Base-by-base conservation (phyloP, 2,888 invertebrate genomes). In the Galerucella pusilla region DNA sequence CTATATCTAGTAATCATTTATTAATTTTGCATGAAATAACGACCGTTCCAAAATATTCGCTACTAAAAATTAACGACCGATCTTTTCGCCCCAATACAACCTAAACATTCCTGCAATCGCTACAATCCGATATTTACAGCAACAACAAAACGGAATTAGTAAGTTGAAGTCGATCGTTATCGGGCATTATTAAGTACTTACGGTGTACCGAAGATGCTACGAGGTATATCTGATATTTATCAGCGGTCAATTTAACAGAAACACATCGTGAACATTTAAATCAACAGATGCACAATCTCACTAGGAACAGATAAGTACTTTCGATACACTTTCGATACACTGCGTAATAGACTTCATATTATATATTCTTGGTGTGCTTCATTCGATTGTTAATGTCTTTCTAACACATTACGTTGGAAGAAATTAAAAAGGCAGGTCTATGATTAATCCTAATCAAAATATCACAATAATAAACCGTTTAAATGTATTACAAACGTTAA, bases 141-240 rank as follows among this genome's bases (percentile, higher is more conserved):
- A 66, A 60, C 72, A 59, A 66, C 16, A 65, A 35, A 35, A 28
- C 72, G 60, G 72, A 72, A 72, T 72, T 72, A 67, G 72, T 72
- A 67, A 72, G 66, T 72, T 71, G 70, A 59, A 68, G 71, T 52
- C 60, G 75, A 73, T 77, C 64, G 75, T 77, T 77, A 77, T 77
- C 77, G 52, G 60, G 60, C 75, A 71, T 77, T 77, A 73, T 73
- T 75, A 77, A 75, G 75, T 68, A 71, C 68, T 68, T 71, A 63
- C 57, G 20, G 73, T 75, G 59, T 54, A 71, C 69, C 68, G 69
- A 57, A 61, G 74, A 69, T 35, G 72, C 69, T 67, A 77, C 77
- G 75, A 72, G 75, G 75, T 77, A 78, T 75, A 70, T 69, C 75
- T 75, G 76, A 63, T 45, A 45, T 42, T 6, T 65, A 65, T 57